These are phyloP conservation scores for Pollicipes pollicipes DNA, from an alignment of 1,140 invertebrate species.

Conservation along the genomic window DNA sequence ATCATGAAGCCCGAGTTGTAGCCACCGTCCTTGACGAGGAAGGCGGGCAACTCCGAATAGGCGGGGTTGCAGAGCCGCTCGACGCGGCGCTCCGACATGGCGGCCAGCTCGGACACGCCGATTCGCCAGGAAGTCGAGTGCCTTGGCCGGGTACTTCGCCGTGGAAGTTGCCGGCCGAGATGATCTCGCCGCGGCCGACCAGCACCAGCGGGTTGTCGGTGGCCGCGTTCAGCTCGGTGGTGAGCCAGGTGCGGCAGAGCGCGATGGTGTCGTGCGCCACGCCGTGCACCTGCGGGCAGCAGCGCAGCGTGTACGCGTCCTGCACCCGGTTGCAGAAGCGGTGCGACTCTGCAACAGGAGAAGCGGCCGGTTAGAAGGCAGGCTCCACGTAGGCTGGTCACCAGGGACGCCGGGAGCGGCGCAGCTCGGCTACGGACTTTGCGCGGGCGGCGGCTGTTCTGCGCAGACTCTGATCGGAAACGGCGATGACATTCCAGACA, in stretches of 20 bases:
- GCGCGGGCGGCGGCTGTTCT: too few relatives aligned
- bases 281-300: conserved; percentile 47
- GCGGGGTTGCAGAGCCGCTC: conserved; percentile 52
- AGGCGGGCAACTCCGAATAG: conserved; percentile 46
- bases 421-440: too few relatives aligned
- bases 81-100: conserved; percentile 49
- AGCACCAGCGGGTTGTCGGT: conserved; percentile 59
- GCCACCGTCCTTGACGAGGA: conserved; percentile 48
- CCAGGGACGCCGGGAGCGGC: too few relatives aligned
- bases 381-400: too few relatives aligned
- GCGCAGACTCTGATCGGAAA: too few relatives aligned
- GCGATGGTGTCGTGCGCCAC: conserved; percentile 50
- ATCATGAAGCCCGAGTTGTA: conserved; percentile 61
- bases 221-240: conserved; percentile 50
- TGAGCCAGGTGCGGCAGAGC: conserved; percentile 42
- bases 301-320: conserved; percentile 53
- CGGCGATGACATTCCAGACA: too few relatives aligned
- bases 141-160: conserved; percentile 61
- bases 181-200: conserved; percentile 45
- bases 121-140: conserved; percentile 52
- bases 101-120: conserved; percentile 49
- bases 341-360: conserved; percentile 38
- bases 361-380: too few relatives aligned
- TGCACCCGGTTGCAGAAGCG: conserved; percentile 50
- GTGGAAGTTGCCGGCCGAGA: conserved; percentile 51